Conservation (phyloP, 1,140 invertebrate genomes). For the Berghia stephanieae region DNA sequence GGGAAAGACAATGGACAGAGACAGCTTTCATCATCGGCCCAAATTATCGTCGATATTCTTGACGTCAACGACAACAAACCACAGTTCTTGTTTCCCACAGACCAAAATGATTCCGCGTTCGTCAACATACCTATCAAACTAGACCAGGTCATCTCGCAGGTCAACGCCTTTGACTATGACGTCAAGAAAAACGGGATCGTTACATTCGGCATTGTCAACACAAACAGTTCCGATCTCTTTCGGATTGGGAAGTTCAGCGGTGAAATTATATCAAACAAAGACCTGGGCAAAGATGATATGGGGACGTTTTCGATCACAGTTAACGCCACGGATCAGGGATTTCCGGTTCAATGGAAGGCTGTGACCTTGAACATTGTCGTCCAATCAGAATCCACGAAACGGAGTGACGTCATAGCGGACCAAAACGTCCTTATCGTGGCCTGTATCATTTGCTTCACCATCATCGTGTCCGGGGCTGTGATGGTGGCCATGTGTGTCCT, state of each 20-base stretch:
- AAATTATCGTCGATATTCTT: slow-evolving; percentile 79
- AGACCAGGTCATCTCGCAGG: slow-evolving; percentile 24
- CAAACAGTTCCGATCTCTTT: slow-evolving; percentile 41
- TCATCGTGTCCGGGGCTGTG: slow-evolving; percentile 33
- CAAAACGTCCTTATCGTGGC: slow-evolving; percentile 40
- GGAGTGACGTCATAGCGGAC: slow-evolving; percentile 20
- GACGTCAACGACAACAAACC: slow-evolving; percentile 78
- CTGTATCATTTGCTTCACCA: slow-evolving; percentile 37
- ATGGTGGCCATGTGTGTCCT: slow-evolving; percentile 35
- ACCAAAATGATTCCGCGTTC: slow-evolving; percentile 23
- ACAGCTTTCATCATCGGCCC: slow-evolving; percentile 85
- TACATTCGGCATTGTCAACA: slow-evolving; percentile 32
- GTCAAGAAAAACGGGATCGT: slow-evolving; percentile 35
- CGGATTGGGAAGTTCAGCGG: slow-evolving; percentile 41
- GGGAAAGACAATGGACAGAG: slow-evolving; percentile 91
- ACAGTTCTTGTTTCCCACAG: slow-evolving; percentile 63
- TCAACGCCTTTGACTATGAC: slow-evolving; percentile 57
- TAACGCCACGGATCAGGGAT: slow-evolving; percentile 39
- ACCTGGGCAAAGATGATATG: slow-evolving; percentile 33
- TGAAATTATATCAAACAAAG: slow-evolving; percentile 34
- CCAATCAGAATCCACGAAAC: neutral
- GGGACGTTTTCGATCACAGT: slow-evolving; percentile 39
- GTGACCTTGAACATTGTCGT: slow-evolving; percentile 28
- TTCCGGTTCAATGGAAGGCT: slow-evolving; percentile 6
- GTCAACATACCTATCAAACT: slow-evolving; percentile 22